These are phyloP conservation scores for Drosophila lacertosa DNA, from an alignment of 1,140 invertebrate genomes.

Conservation along the genomic window DNA sequence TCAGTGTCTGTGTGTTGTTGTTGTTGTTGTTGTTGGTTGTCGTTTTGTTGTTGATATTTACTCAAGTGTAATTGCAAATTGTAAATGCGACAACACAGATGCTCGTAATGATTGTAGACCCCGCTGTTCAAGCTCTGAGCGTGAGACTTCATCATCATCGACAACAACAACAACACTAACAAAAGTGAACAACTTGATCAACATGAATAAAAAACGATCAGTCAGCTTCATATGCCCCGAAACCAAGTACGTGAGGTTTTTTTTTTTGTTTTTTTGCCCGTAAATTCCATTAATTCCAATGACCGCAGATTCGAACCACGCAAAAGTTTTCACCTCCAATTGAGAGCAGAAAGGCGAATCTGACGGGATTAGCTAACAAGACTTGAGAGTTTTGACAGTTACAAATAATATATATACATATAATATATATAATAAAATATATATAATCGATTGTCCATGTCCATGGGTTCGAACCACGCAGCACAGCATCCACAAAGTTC, in stretches of 20 bases:
- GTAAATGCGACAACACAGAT: slow-evolving; percentile 81
- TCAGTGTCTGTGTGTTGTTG: slow-evolving; percentile 10
- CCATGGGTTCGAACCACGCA: too few relatives aligned
- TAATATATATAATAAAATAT: too few relatives aligned
- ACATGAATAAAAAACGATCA: slow-evolving; percentile 22
- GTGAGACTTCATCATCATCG: slow-evolving; percentile 47
- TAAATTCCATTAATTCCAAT: slow-evolving; percentile 12
- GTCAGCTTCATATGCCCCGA: slow-evolving; percentile 30
- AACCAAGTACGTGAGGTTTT: slow-evolving; percentile 44
- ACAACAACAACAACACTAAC: slow-evolving; percentile 8
- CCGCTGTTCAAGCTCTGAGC: slow-evolving; percentile 35
- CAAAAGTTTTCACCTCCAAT: too few relatives aligned
- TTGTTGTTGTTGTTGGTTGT: slow-evolving; percentile 11
- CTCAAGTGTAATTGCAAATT: slow-evolving; percentile 81
- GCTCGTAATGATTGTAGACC: slow-evolving; percentile 74
- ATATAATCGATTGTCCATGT: too few relatives aligned
- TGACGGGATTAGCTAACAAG: too few relatives aligned
- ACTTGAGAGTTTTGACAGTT: too few relatives aligned
- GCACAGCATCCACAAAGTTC: too few relatives aligned
- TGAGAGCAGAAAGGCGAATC: too few relatives aligned
- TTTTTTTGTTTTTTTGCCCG: slow-evolving; percentile 10
- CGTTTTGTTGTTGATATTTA: slow-evolving; percentile 72
- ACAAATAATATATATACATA: too few relatives aligned
- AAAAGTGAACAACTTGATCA: not conserved
- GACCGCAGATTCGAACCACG: not conserved